Conservation (phyloP, 2,888 invertebrate genomes). For the Caenorhabditis drosophilae region DNA sequence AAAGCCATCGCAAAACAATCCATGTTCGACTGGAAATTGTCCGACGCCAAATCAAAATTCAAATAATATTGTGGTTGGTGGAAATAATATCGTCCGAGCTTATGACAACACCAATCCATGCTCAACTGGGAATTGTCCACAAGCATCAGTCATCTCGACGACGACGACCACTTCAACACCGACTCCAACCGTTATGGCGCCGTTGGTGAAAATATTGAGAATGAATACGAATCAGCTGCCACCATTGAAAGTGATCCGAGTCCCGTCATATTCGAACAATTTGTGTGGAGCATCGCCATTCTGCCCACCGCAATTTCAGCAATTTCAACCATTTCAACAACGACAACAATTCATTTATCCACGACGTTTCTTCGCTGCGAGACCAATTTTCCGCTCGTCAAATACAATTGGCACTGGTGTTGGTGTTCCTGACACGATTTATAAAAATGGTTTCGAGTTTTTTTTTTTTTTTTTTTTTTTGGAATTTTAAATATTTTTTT, state of each 20-base stretch:
- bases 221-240: no score
- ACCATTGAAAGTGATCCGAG: slow-evolving; percentile 28
- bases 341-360: background rate
- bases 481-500: background rate
- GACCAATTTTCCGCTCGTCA: slow-evolving; percentile 7
- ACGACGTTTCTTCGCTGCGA: background rate
- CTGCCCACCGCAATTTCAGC: background rate
- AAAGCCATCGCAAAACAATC: no score
- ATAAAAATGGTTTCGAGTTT: slow-evolving; percentile 13
- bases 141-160: background rate
- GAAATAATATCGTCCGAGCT: no score
- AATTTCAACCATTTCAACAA: background rate
- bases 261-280: slow-evolving; percentile 19
- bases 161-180: slow-evolving; percentile 24
- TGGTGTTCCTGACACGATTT: slow-evolving; percentile 28
- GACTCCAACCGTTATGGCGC: slow-evolving; percentile 7
- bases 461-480: background rate
- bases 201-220: no score
- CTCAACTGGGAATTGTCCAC: slow-evolving; percentile 24
- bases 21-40: background rate
- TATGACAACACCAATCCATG: slow-evolving; percentile 7
- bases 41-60: background rate
- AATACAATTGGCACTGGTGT: slow-evolving; percentile 4
- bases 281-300: background rate
- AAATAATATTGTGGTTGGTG: no score